phyloP scores from a whole-genome alignment of 2,888 invertebrate genomes.

The Ennomos fuscantarius region DNA sequence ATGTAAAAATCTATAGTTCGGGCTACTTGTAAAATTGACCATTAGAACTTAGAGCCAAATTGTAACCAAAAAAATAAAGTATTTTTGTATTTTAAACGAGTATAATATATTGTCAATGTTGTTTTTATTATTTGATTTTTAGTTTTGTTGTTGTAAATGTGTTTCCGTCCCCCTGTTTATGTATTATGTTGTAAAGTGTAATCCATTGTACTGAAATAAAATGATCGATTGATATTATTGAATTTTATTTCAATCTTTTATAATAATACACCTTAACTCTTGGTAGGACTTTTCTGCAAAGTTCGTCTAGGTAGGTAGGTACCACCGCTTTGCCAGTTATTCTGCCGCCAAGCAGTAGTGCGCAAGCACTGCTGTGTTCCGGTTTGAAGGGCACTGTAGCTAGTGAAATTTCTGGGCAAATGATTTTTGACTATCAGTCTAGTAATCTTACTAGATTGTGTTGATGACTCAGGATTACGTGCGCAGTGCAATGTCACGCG shows the following conservation, averaged over 20 bases:
- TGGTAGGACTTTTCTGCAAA: too few species aligned
- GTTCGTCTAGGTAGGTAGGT: too few species aligned
- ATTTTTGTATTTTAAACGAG: conserved; percentile 59
- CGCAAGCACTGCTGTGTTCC: too few species aligned
- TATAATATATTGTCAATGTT: conserved; percentile 42
- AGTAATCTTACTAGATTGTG: too few species aligned
- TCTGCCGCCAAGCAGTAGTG: too few species aligned
- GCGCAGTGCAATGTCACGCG: too few species aligned
- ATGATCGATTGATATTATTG: conserved; percentile 34
- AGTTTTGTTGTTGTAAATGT: conserved; percentile 48
- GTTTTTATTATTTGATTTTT: conserved; percentile 40
- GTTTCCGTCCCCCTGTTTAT: conserved; percentile 70
- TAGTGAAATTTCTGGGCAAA: too few species aligned
- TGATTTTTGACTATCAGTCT: too few species aligned
- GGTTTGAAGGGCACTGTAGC: too few species aligned
- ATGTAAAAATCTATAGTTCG: conserved; percentile 2
- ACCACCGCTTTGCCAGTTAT: too few species aligned
- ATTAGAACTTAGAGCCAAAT: conserved; percentile 57
- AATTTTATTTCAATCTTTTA: not conserved
- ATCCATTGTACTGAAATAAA: conserved; percentile 63
- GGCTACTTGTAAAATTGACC: conserved; percentile 41
- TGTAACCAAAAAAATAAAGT: conserved; percentile 65
- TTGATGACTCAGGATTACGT: too few species aligned
- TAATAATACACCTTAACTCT: conserved; percentile 6
- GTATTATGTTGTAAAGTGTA: conserved; percentile 58